Evolutionary conservation across 1,140 invertebrate species (phyloP).

Genomic region (Mercenaria mercenaria): DNA sequence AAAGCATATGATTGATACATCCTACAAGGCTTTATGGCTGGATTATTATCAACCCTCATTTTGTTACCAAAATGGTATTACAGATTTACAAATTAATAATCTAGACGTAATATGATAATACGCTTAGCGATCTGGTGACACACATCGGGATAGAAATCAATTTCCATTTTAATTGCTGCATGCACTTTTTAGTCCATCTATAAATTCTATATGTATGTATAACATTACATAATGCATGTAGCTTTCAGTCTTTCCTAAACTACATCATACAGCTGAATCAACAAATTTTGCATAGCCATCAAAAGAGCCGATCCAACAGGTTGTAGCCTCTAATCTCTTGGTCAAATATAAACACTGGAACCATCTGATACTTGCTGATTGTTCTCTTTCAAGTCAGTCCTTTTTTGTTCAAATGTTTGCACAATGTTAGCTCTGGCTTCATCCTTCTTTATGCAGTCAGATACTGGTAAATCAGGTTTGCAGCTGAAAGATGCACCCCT

Average conservation of each 20-base stretch:
- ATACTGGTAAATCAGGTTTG: too few relatives aligned
- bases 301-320: too few relatives aligned
- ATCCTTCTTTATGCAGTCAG: neutral
- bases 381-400: neutral
- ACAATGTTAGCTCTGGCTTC: neutral
- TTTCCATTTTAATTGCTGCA: too few relatives aligned
- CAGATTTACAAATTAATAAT: slow-evolving; percentile 21
- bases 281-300: too few relatives aligned
- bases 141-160: too few relatives aligned
- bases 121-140: neutral
- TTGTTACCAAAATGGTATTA: slow-evolving; percentile 20
- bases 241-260: too few relatives aligned
- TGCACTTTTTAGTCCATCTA: too few relatives aligned
- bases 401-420: too few relatives aligned
- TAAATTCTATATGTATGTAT: too few relatives aligned
- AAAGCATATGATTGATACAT: slow-evolving; percentile 1
- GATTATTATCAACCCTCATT: slow-evolving; percentile 16
- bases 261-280: too few relatives aligned
- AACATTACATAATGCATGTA: too few relatives aligned
- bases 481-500: too few relatives aligned
- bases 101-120: neutral
- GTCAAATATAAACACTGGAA: neutral
- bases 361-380: neutral
- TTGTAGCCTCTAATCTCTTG: neutral
- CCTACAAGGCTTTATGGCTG: neutral